These are phyloP conservation scores for Hipparchia semele DNA, from an alignment of 2,888 invertebrate species.

Conservation along the genomic window DNA sequence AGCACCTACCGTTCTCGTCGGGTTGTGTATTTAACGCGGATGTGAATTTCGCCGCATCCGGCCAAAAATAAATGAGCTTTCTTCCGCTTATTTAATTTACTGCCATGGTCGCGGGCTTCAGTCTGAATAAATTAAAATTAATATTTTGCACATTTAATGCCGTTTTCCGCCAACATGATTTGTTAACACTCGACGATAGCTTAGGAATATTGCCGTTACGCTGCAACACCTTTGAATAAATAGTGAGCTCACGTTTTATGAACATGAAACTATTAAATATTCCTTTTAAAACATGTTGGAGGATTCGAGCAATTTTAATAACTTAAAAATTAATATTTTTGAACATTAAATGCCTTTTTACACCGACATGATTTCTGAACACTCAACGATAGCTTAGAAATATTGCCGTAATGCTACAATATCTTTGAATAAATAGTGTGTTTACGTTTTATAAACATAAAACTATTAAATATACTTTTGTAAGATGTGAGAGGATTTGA, in stretches of 20 bases:
- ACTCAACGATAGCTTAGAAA: no score
- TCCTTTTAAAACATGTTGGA: no score
- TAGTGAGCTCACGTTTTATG: slow-evolving; percentile 3
- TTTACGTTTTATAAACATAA: no score
- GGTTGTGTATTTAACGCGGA: slow-evolving; percentile 81
- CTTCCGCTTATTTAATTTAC: slow-evolving; percentile 82
- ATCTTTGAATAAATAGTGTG: no score
- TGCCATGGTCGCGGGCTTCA: slow-evolving; percentile 68
- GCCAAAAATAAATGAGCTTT: slow-evolving; percentile 82
- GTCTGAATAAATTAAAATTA: slow-evolving; percentile 78
- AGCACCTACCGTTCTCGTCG: slow-evolving; percentile 65
- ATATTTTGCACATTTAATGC: slow-evolving; percentile 72
- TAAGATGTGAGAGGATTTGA: no score
- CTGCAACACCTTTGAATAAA: slow-evolving; percentile 26
- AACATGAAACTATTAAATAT: not conserved
- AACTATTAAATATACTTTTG: no score
- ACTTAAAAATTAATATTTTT: slow-evolving; percentile 74
- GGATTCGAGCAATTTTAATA: no score
- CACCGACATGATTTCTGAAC: no score
- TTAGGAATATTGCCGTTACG: slow-evolving; percentile 28
- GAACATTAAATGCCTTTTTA: slow-evolving; percentile 60
- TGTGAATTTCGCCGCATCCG: slow-evolving; percentile 80
- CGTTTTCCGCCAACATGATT: slow-evolving; percentile 62
- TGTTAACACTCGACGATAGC: slow-evolving; percentile 56
- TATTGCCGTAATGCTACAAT: no score